These are phyloP conservation scores for Scaptomyza caliginosa DNA, from an alignment of 2,888 invertebrate genomes.

Conservation along the genomic window DNA sequence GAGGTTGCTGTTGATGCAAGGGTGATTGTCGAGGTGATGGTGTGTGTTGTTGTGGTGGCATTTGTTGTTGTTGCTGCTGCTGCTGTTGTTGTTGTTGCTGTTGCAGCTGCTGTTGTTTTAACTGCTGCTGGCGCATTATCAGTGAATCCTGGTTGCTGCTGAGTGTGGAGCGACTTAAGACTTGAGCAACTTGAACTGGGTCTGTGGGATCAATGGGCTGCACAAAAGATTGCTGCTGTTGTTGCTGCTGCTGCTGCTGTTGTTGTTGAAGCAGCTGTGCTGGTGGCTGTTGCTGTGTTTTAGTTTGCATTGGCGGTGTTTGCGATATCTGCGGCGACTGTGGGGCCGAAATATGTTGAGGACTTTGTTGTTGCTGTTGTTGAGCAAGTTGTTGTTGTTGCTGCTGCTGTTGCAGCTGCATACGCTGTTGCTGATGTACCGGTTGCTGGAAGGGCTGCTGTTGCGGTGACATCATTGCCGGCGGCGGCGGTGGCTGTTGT, in stretches of 20 bases:
- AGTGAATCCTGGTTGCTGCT: slow-evolving; percentile 83
- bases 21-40: slow-evolving; percentile 56
- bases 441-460: slow-evolving; percentile 82
- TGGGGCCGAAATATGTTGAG: slow-evolving; percentile 79
- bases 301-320: slow-evolving; percentile 73
- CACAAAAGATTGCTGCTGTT: slow-evolving; percentile 73
- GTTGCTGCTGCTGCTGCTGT: slow-evolving; percentile 40
- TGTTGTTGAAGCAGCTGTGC: slow-evolving; percentile 69
- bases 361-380: slow-evolving; percentile 80
- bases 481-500: slow-evolving; percentile 57
- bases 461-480: slow-evolving; percentile 65
- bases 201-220: slow-evolving; percentile 83
- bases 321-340: slow-evolving; percentile 80
- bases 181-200: slow-evolving; percentile 83
- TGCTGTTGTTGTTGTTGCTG: slow-evolving; percentile 75
- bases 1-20: slow-evolving; percentile 59
- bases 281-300: slow-evolving; percentile 67
- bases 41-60: slow-evolving; percentile 53
- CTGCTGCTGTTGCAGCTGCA: slow-evolving; percentile 69
- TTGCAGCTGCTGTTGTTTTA: slow-evolving; percentile 79
- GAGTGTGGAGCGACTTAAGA: slow-evolving; percentile 81
- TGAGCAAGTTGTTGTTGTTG: slow-evolving; percentile 64
- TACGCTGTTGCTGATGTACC: slow-evolving; percentile 76
- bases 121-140: slow-evolving; percentile 82
- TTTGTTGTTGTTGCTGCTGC: slow-evolving; percentile 59